phyloP scores from a whole-genome alignment of 92 coral and sea anemone genomes.

The Zoanthus solanderi region DNA sequence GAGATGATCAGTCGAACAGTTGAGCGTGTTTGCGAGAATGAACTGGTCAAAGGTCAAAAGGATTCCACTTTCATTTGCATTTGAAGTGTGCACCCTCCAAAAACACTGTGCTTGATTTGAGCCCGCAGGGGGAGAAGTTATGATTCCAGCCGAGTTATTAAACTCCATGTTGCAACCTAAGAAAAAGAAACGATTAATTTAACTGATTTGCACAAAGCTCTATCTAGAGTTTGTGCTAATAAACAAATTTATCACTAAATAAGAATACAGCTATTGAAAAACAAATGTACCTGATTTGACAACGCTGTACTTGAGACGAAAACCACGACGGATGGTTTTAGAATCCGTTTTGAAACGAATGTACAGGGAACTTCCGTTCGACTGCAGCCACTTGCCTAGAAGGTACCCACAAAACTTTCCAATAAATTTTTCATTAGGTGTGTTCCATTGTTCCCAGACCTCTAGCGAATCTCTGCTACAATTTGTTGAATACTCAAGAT shows the following conservation, averaged over 20 bases:
- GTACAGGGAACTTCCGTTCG: slow-evolving; percentile 59
- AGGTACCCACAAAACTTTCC: slow-evolving; percentile 68
- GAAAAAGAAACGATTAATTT: neutral
- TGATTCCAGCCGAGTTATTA: slow-evolving; percentile 29
- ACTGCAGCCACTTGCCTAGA: slow-evolving; percentile 69
- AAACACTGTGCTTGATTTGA: slow-evolving; percentile 16
- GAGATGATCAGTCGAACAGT: slow-evolving; percentile 44
- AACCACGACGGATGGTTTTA: slow-evolving; percentile 60
- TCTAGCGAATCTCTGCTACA: slow-evolving; percentile 61
- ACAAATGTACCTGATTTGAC: slow-evolving; percentile 60
- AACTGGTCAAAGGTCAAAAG: slow-evolving; percentile 51
- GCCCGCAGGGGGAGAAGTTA: slow-evolving; percentile 27
- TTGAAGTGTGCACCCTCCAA: slow-evolving; percentile 26
- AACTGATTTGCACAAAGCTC: too few species aligned
- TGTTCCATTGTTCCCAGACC: slow-evolving; percentile 67
- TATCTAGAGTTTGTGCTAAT: too few species aligned
- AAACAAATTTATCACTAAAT: too few species aligned
- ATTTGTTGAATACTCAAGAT: slow-evolving; percentile 58
- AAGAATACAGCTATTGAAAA: neutral
- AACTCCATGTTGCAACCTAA: slow-evolving; percentile 26
- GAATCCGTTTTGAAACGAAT: slow-evolving; percentile 55
- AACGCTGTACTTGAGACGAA: slow-evolving; percentile 54
- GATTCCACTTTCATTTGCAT: slow-evolving; percentile 14
- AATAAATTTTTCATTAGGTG: slow-evolving; percentile 37
- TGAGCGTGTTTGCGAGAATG: slow-evolving; percentile 25